Evolutionary conservation across 2,113 vertebrate genomes (phyloP).

Genomic region (Capreolus pygargus): DNA sequence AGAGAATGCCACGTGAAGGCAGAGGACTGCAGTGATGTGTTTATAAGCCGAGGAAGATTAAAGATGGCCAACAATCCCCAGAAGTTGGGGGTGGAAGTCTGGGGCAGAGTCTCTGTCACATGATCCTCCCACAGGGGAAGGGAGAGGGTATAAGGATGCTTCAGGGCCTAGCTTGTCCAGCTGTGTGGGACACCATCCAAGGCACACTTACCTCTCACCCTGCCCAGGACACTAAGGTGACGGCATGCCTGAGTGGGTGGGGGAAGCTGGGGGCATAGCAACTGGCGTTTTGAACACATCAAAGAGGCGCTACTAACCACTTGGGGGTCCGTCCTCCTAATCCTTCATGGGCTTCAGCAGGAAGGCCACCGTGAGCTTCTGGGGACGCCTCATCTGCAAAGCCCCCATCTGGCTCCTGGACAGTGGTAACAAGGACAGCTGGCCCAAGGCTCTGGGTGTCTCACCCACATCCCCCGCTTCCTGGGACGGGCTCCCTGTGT

Average conservation of each 20-base stretch:
- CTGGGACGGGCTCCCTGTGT: accelerated
- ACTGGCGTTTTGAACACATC: accelerated
- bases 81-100: background rate
- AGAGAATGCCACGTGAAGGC: accelerated
- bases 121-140: background rate
- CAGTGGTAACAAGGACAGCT: too few relatives aligned
- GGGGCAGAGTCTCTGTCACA: background rate
- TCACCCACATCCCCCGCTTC: background rate
- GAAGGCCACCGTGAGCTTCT: background rate
- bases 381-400: background rate
- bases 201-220: background rate
- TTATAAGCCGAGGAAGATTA: background rate
- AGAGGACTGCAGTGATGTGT: accelerated
- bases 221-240: background rate
- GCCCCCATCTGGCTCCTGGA: background rate
- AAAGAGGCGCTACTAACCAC: too few relatives aligned
- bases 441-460: accelerated
- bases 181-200: background rate
- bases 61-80: background rate
- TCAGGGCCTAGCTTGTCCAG: background rate
- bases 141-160: accelerated
- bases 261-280: too few relatives aligned
- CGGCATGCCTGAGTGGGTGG: background rate
- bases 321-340: accelerated
- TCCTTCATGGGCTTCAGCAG: background rate